These are phyloP conservation scores for Pedetes capensis DNA, from an alignment of 2,113 vertebrate genomes.

Conservation along the genomic window DNA sequence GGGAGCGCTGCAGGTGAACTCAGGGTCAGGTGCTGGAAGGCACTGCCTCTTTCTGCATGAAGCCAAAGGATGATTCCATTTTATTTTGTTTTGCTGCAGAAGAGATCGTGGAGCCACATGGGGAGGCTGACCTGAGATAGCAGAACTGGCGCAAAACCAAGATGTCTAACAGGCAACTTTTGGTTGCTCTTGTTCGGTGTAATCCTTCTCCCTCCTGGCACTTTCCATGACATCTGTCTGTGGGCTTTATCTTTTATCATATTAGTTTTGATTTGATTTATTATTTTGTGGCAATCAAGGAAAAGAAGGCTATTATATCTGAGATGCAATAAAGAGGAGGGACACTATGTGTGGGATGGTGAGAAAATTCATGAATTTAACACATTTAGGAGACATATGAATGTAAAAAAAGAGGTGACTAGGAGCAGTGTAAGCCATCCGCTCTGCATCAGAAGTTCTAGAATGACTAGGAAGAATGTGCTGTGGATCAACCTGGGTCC, in stretches of 20 bases:
- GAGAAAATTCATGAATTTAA: constrained; percentile 45
- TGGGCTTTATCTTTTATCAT: not conserved
- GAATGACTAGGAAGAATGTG: not conserved
- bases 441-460: not conserved
- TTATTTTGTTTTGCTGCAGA: not conserved
- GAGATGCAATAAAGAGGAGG: not conserved
- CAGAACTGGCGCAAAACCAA: not conserved
- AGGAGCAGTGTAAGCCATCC: not conserved
- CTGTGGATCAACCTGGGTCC: too few relatives aligned
- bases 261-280: constrained; percentile 25
- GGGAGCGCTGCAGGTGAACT: not conserved
- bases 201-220: not conserved
- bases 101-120: not conserved
- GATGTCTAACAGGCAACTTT: not conserved
- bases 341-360: not conserved
- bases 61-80: not conserved
- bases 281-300: constrained; percentile 4
- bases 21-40: not conserved
- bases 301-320: not conserved
- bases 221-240: not conserved
- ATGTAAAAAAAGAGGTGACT: constrained; percentile 33
- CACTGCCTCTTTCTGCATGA: not conserved
- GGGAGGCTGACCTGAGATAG: not conserved
- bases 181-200: not conserved
- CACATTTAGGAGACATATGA: constrained; percentile 16